Base-by-base conservation (phyloP, 1,140 invertebrate species). In the Cyclina sinensis region DNA sequence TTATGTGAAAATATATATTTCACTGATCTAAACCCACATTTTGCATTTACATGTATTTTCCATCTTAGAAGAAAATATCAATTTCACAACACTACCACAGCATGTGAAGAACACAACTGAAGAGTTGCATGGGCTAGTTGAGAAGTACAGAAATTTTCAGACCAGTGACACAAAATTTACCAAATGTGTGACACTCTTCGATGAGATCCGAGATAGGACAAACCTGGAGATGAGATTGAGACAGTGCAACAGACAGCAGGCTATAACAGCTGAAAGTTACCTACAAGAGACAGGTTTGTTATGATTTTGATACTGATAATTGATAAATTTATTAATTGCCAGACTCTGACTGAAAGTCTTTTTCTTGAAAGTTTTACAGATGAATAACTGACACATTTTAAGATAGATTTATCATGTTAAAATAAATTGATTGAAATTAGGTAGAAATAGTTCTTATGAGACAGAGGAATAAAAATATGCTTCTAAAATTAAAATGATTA, bases 101-200 rank as follows among this genome's bases (percentile, higher is more conserved):
- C 74, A 79, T 79, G 74, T 79, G 39, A 79, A 79, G 43, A 79
- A 79, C 30, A 79, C 43, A 16, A 79, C 74, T 18, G 43, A 79
- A 11, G 43, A 46, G 18, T 46, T 79, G 11, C 43, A 51, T 32
- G 30, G 27, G 32, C n/a, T 79, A 35, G 48, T 79, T 14, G 43
- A 79, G 48, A 54, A 51, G 21, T 79, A 79, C 74, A 46, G 48
- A 27, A 51, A 80, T 35, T 30, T 80, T 0, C 27, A 32, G 14
- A 39, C 27, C 21, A 80, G 48, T 57, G 78, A 80, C 14, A 80
- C 48, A 35, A 51, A 57, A 18, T 59, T 80, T 59, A 37, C 18
- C 16, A 57, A 35, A 43, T 80, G 78, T 80, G 30, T 11, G 35
- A 30, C 1, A 21, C 30, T 80, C 0, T 57, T 80, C 24, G 51